Base-by-base conservation (phyloP, 2,888 invertebrate species). In the Sminthurides aquaticus region DNA sequence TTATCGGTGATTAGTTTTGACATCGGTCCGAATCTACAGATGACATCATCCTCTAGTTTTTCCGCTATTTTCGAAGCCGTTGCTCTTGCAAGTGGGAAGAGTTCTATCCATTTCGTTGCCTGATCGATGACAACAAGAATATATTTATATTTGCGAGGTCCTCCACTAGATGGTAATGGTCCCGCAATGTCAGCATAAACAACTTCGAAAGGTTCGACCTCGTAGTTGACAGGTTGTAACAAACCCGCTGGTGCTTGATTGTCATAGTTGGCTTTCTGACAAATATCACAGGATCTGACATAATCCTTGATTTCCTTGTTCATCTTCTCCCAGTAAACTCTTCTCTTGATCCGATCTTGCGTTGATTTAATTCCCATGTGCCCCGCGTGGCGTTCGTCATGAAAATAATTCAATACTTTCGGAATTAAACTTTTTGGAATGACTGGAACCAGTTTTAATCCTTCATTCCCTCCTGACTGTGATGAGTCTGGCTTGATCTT, bases 341-440 rank as follows among this genome's bases (percentile, higher is more conserved):
- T 43, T n/a, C 54, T 29, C 27, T 60, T 59, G 25, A 72, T 63
- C 22, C 57, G 57, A 5, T 64, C 49, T 11, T 57, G 48, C 18
- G 72, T 72, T 52, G 67, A 65, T n/a, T 58, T 65, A 1, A 68
- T 63, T 20, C 70, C 70, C 43, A 67, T 54, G 52, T 72, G 72
- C 15, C 70, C 72, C 28, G 67, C 43, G 59, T 68, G 57, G 5
- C 66, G 67, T 25, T 27, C 24, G 59, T 72, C 67, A 63, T 72
- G 71, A 49, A 69, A 71, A 3, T 64, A 55, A 2, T 29, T 28
- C 20, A 72, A 25, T 1, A 70, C 60, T 58, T 67, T 61, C 1
- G 8, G 3, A 11, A 49, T 34, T 25, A 70, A 29, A 1, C n/a
- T 22, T 15, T 58, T 49, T 2, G 71, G 71, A 18, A 71, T 25